A percentile compares a stretch with the other conserved stretches of the same genome.
Conservation (phyloP, 1,140 invertebrate species). For the Caligus rogercresseyi region DNA sequence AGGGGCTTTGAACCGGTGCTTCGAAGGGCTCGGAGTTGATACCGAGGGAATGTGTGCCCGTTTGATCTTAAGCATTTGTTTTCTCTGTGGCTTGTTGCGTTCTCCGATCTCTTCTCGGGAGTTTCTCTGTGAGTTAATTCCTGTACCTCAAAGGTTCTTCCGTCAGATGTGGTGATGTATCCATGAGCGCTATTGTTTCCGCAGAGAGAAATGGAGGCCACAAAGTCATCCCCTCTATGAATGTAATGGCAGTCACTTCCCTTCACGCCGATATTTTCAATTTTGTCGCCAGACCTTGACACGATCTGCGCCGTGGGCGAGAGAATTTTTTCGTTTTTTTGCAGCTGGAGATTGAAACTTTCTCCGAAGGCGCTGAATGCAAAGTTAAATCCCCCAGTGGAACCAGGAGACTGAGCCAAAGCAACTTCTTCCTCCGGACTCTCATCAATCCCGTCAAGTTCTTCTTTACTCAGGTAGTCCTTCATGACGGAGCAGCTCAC, state of each 20-base stretch:
- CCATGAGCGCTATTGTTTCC: not conserved
- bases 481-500: not conserved
- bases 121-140: not conserved
- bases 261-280: not conserved
- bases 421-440: not conserved
- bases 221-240: not conserved
- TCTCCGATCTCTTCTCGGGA: not conserved
- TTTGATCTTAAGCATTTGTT: not conserved
- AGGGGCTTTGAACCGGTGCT: not conserved
- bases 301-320: not conserved
- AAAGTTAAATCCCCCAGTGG: not conserved
- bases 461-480: not conserved
- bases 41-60: not conserved
- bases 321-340: not conserved
- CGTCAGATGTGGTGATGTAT: not conserved
- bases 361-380: not conserved
- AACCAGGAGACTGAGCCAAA: not conserved
- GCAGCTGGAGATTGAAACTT: not conserved
- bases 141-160: not conserved
- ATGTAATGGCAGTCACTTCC: not conserved
- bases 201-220: not conserved
- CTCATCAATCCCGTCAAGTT: not conserved
- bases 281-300: not conserved
- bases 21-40: not conserved
- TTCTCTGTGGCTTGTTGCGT: not conserved